Conservation (phyloP, 1,140 invertebrate species). For the Monochamus saltuarius region DNA sequence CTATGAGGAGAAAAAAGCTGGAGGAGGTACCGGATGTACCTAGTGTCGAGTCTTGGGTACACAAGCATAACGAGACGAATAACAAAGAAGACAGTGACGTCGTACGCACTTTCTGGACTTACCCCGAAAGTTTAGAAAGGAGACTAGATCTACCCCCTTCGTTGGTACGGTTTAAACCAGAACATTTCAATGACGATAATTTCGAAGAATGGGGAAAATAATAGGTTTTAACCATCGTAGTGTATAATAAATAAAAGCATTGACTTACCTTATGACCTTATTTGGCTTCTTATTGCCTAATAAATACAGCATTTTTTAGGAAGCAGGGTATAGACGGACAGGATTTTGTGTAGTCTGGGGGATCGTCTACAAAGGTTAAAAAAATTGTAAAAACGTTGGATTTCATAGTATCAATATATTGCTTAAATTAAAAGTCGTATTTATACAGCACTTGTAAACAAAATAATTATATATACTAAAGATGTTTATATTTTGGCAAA, state of each 20-base stretch:
- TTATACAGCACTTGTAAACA: too few relatives aligned
- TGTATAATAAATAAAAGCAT: neutral
- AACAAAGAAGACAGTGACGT: slow-evolving; percentile 51
- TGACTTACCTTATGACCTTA: too few relatives aligned
- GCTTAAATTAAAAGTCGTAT: too few relatives aligned
- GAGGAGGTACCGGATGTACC: slow-evolving; percentile 42
- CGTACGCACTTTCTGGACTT: slow-evolving; percentile 55
- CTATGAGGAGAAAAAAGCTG: slow-evolving; percentile 29
- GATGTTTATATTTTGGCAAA: too few relatives aligned
- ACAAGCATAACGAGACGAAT: slow-evolving; percentile 50
- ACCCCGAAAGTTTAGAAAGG: slow-evolving; percentile 54
- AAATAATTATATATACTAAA: too few relatives aligned
- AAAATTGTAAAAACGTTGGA: too few relatives aligned
- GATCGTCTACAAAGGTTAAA: too few relatives aligned
- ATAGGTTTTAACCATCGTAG: neutral
- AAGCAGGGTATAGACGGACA: too few relatives aligned
- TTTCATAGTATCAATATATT: too few relatives aligned
- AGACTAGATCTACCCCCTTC: slow-evolving; percentile 61
- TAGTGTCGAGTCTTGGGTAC: slow-evolving; percentile 53
- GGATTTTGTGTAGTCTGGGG: too few relatives aligned
- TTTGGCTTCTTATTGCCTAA: too few relatives aligned
- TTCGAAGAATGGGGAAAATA: slow-evolving; percentile 58
- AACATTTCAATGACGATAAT: slow-evolving; percentile 54
- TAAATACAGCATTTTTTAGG: too few relatives aligned
- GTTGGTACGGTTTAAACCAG: slow-evolving; percentile 56